Base-by-base conservation (phyloP, 2,797 vertebrate species). In the Chaunax sp. region DNA sequence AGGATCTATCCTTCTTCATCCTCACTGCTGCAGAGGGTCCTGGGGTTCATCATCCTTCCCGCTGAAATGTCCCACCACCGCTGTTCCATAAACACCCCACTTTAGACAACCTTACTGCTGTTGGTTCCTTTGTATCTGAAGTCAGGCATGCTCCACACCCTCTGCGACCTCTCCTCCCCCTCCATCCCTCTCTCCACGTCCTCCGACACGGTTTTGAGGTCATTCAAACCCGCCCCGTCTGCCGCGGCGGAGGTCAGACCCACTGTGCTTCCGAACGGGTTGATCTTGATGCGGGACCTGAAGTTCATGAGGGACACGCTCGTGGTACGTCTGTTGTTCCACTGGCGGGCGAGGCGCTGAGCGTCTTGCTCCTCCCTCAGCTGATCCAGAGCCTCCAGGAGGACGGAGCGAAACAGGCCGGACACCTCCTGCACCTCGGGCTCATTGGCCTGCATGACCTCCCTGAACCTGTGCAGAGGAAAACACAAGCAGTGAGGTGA, bases 81-180 rank as follows among this genome's bases (percentile, higher is more conserved):
- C n/a, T 13, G 50, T 67, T 65, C 55, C 5, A 0, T 19, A 8
- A 44, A 47, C 2, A 5, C 19, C 15, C 15, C 35, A 2, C 35
- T 16, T 92, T 81, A 93, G 57, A 81, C 87, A 0, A 90, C 77
- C 50, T 83, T 88, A 6, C 81, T 87, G 38, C 85, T 81, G 63
- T 66, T 77, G 3, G 69, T 35, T 58, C 88, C 89, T 75, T 94
- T 93, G 77, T 91, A 89, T 75, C 91, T 92, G 81, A 98, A 97
- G 75, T 99, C 96, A 0, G 97, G 97, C 95, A 98, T 92, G 93
- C 97, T 99, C 96, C 97, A 97, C 66, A 95, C 88, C 51, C 96
- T 94, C 44, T 93, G 94, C 0, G 85, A 81, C 22, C 92, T 88
- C 53, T 92, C 94, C 0, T 90, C 50, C 19, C 41, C 76, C 33